Percentiles rank a stretch among this genome's conserved stretches.
Evolutionary conservation across 1,140 invertebrate genomes (phyloP).

Genomic region (Lethrus apterus): DNA sequence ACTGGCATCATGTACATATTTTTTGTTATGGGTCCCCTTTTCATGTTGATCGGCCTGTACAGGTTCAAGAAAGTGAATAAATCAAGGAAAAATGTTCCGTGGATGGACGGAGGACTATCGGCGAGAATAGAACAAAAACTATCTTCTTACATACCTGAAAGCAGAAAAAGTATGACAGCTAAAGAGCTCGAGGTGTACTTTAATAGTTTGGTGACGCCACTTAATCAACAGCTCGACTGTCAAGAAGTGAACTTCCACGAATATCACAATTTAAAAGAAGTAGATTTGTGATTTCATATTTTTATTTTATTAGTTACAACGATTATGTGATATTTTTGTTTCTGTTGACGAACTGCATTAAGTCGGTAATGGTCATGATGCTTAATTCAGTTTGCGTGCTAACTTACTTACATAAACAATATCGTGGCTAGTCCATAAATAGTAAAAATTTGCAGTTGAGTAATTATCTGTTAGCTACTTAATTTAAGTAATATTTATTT

Average conservation of each 20-base stretch:
- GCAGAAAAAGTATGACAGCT: slow-evolving; percentile 21
- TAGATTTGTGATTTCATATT: too few species aligned
- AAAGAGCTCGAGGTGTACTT: slow-evolving; percentile 37
- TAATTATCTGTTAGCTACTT: too few species aligned
- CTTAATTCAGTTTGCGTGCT: too few species aligned
- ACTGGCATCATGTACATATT: slow-evolving; percentile 50
- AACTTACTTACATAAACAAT: too few species aligned
- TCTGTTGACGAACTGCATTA: too few species aligned
- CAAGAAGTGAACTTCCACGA: background rate
- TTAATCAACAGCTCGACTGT: slow-evolving; percentile 27
- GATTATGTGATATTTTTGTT: too few species aligned
- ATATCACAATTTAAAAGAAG: too few species aligned
- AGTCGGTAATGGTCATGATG: too few species aligned
- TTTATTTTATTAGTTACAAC: too few species aligned
- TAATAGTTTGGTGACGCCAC: slow-evolving; percentile 31
- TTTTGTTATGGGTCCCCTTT: slow-evolving; percentile 48
- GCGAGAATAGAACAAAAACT: slow-evolving; percentile 30
- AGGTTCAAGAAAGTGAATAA: background rate
- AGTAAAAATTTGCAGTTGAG: too few species aligned
- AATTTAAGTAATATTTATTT: too few species aligned
- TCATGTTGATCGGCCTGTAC: slow-evolving; percentile 42
- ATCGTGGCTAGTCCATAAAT: too few species aligned
- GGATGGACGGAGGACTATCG: background rate
- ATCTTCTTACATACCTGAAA: slow-evolving; percentile 26
- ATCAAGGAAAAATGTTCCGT: background rate